A percentile compares a stretch with the other conserved stretches of the same genome.
Conservation (phyloP, 35 echinoderm and acorn worm genomes). For the Amphiura filiformis region DNA sequence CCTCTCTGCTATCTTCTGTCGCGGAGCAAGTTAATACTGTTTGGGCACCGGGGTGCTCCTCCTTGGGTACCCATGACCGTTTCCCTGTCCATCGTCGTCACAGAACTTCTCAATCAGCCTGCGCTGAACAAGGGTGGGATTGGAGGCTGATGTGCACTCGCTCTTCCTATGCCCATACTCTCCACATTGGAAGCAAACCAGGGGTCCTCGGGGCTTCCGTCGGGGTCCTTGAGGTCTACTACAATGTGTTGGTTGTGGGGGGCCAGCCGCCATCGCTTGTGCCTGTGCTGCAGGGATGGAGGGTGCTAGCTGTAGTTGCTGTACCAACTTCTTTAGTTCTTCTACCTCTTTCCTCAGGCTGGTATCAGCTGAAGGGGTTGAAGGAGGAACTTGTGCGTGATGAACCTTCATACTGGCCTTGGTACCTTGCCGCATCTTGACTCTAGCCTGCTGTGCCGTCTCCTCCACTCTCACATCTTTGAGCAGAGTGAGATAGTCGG, state of each 20-base stretch:
- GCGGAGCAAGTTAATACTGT: not conserved
- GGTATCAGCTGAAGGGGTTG: not conserved
- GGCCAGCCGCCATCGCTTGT: too few species aligned
- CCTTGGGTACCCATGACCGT: conserved; percentile 18
- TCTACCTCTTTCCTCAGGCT: not conserved
- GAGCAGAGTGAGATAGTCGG: conserved; percentile 21
- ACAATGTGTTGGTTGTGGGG: not conserved
- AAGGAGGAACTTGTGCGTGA: too few species aligned
- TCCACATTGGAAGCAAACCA: conserved; percentile 44
- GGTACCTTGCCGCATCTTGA: too few species aligned
- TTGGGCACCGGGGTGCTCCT: not conserved
- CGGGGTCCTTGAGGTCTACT: not conserved
- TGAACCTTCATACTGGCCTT: not conserved
- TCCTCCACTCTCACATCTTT: conserved; percentile 41
- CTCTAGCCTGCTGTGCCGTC: conserved; percentile 5
- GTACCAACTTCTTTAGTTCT: not conserved
- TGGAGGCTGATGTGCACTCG: not conserved
- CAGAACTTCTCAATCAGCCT: not conserved
- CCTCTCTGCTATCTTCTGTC: not conserved
- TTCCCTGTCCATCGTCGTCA: not conserved
- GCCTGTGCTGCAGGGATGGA: not conserved
- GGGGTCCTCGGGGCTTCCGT: too few species aligned
- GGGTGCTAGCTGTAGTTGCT: not conserved
- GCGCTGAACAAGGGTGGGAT: conserved; percentile 46
- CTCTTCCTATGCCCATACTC: conserved; percentile 12